These are phyloP conservation scores for Pelecanoides urinatrix DNA, from an alignment of 2,113 vertebrate genomes.

Conservation along the genomic window DNA sequence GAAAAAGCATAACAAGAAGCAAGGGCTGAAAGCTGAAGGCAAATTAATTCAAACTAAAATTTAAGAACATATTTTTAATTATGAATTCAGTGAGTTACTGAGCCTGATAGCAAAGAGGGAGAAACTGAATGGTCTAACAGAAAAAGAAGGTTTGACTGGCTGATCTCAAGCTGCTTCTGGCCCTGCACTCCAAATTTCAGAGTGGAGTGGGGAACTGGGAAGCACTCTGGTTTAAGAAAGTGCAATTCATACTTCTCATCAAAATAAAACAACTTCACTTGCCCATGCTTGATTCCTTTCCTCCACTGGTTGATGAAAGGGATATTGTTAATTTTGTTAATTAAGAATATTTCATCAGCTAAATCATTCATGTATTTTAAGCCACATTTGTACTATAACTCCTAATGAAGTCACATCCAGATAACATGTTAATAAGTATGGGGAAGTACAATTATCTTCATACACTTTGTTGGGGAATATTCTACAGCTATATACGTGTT, in stretches of 20 bases:
- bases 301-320: not conserved
- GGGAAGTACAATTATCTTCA: not conserved
- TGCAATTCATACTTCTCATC: not conserved
- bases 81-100: not conserved
- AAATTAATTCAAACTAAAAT: conserved; percentile 11
- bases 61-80: not conserved
- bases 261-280: not conserved
- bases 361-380: not conserved
- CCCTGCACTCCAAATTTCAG: not conserved
- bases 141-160: not conserved
- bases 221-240: not conserved
- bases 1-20: not conserved
- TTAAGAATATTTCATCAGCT: not conserved
- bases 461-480: not conserved
- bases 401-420: not conserved
- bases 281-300: not conserved
- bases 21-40: not conserved
- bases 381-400: not conserved
- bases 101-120: not conserved
- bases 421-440: not conserved
- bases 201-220: not conserved
- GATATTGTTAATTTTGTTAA: not conserved
- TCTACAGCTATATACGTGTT: not conserved
- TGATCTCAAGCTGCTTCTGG: not conserved
- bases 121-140: not conserved